Conservation (phyloP, 2,797 vertebrate species). For the Chrysocyon brachyurus region DNA sequence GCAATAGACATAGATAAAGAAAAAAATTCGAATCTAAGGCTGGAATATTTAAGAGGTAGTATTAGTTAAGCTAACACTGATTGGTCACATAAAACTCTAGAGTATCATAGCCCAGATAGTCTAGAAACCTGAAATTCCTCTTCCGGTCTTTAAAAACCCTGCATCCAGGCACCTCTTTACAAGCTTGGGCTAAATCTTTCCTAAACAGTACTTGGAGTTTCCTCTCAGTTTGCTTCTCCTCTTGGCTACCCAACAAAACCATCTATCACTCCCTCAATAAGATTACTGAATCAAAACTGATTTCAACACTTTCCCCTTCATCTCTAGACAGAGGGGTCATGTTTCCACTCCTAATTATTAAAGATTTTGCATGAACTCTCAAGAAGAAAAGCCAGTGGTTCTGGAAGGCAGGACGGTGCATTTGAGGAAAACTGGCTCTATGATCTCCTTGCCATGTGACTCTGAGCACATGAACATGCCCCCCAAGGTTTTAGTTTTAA, state of each 20-base stretch:
- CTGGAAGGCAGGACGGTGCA: neutral
- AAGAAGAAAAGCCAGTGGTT: neutral
- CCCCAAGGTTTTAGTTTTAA: neutral
- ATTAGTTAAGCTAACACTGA: neutral
- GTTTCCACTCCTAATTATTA: neutral
- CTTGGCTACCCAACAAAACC: neutral
- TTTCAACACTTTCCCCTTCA: neutral
- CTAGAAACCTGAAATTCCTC: neutral
- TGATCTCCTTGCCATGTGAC: neutral
- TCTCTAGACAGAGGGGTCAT: neutral
- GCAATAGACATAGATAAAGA: neutral
- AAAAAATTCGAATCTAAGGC: neutral
- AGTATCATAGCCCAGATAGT: neutral
- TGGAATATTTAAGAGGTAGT: neutral
- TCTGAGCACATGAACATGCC: neutral
- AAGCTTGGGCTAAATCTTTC: neutral
- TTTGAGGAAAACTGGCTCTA: neutral
- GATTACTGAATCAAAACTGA: neutral
- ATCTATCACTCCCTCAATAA: neutral
- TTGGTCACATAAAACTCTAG: neutral
- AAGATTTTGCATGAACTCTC: neutral
- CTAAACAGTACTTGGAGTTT: neutral
- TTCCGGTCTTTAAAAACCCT: neutral
- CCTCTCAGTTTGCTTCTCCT: neutral
- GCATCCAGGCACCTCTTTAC: neutral